Conservation (phyloP, 2,113 vertebrate genomes). For the Craseonycteris thonglongyai region DNA sequence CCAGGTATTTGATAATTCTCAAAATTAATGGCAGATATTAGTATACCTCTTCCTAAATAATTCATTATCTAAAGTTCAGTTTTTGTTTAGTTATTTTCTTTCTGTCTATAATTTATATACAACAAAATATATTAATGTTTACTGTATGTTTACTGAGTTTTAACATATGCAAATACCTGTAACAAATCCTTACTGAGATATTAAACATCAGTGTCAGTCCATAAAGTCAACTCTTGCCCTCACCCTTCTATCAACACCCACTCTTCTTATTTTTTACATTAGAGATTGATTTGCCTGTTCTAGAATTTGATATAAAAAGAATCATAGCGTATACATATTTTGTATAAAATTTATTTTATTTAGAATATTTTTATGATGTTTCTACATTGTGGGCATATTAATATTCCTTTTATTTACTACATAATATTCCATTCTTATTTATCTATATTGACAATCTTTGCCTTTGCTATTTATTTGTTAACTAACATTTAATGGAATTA, state of each 20-base stretch:
- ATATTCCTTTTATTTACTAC: not conserved
- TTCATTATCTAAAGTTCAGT: not conserved
- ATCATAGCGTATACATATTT: not conserved
- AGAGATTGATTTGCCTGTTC: not conserved
- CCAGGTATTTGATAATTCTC: not conserved
- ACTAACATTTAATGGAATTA: not conserved
- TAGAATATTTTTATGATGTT: not conserved
- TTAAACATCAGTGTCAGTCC: not conserved
- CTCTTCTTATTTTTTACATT: not conserved
- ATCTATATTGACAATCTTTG: not conserved
- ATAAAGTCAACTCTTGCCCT: not conserved
- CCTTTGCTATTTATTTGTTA: not conserved
- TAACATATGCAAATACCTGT: not conserved
- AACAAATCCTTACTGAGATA: not conserved
- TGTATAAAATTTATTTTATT: not conserved
- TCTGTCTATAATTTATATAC: not conserved
- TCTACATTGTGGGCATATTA: not conserved
- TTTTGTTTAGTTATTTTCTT: not conserved
- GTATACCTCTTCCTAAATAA: not conserved
- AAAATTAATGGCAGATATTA: not conserved
- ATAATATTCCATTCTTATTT: not conserved
- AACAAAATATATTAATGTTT: not conserved
- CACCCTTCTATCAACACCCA: not conserved
- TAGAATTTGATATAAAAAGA: not conserved
- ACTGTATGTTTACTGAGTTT: not conserved